Evolutionary conservation across 2,113 vertebrate species (phyloP).

Genomic region (Megaceryle torquata): DNA sequence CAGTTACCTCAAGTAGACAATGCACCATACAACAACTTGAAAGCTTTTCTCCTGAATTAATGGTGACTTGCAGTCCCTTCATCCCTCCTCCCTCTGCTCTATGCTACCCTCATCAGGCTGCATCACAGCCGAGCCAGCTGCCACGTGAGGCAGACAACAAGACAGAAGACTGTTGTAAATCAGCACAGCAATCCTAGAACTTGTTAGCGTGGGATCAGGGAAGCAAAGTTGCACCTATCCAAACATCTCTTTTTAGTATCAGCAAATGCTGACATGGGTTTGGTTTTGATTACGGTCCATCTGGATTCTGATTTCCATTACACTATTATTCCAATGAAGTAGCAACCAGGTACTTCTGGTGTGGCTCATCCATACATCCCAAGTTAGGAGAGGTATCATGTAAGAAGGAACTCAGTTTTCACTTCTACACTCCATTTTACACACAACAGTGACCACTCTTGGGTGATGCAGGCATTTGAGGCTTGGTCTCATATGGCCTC

Average conservation of each 20-base stretch:
- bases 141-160: not conserved
- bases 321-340: not conserved
- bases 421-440: not conserved
- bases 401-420: not conserved
- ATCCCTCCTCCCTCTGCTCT: not conserved
- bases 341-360: not conserved
- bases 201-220: not conserved
- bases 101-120: not conserved
- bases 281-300: not conserved
- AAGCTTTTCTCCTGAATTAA: not conserved
- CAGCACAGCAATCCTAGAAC: not conserved
- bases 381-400: not conserved
- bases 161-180: not conserved
- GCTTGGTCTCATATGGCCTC: not conserved
- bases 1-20: not conserved
- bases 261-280: not conserved
- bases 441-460: not conserved
- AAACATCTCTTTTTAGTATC: not conserved
- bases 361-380: not conserved
- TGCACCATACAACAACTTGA: not conserved
- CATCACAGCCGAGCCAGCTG: fast-evolving
- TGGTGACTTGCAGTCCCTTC: not conserved
- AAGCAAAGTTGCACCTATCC: not conserved
- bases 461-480: not conserved
- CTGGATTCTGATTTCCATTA: not conserved